Conservation (phyloP, 2,888 invertebrate genomes). For the Disparrhopalites patrizii region DNA sequence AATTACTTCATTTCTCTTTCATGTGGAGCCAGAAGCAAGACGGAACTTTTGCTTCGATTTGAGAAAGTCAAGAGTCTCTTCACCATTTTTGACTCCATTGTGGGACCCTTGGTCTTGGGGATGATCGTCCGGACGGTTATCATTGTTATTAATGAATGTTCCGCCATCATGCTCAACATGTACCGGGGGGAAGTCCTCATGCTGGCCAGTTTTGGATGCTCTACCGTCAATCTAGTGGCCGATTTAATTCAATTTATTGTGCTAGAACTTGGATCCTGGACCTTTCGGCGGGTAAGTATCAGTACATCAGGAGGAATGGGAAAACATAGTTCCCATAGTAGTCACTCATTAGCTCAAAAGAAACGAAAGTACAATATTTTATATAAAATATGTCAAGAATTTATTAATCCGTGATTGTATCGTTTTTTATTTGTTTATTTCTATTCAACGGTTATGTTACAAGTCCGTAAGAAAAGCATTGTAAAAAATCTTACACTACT, state of each 20-base stretch:
- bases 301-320: too few species aligned
- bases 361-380: too few species aligned
- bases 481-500: too few species aligned
- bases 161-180: constrained; percentile 29
- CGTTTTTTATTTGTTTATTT: too few species aligned
- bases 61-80: constrained; percentile 38
- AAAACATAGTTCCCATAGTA: too few species aligned
- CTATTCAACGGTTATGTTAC: too few species aligned
- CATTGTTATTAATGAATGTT: constrained; percentile 34
- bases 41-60: constrained; percentile 31
- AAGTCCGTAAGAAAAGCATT: too few species aligned
- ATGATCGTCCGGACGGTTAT: constrained; percentile 37
- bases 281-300: constrained; percentile 32
- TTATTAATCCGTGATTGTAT: too few species aligned
- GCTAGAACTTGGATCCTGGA: constrained; percentile 32
- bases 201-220: background rate
- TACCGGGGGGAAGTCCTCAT: background rate
- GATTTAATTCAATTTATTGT: constrained; percentile 34
- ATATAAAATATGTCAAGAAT: too few species aligned
- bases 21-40: background rate
- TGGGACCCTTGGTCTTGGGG: constrained; percentile 35
- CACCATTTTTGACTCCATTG: constrained; percentile 34
- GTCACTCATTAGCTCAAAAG: too few species aligned
- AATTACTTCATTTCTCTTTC: background rate
- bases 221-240: constrained; percentile 25